Evolutionary conservation across 2,113 vertebrate species (phyloP), one percentile per base, ranked within the genome.

Genomic region (Saguinus midas): DNA sequence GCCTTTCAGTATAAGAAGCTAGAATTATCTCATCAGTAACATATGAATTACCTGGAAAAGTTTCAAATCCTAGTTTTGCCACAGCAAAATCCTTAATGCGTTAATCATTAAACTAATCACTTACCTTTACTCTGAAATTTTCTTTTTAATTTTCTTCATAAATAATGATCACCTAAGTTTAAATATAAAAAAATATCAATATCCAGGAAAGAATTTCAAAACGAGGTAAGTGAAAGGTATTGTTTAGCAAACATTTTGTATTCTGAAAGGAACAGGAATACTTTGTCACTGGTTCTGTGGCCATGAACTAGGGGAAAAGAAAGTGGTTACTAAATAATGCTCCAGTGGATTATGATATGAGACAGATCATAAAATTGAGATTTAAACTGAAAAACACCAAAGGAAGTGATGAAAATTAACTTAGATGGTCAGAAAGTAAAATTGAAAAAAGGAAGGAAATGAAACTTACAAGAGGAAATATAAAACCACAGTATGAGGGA

Each of bases 381-480:
- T 96, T 98, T 97, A 97, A 98, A 97, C 57, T 91, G n/a, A 55
- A 97, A 97, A 66, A 97, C 85, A 97, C 80, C 97, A 97, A 96
- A 91, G 95, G 81, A 97, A 98, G 89, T 85, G 97, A 97, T 64
- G 88, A 97, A 98, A 98, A 98, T 98, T 0, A 98, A 97, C 96
- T 98, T 90, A 81, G 92, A 95, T n/a, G 91, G 80, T 97, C 95
- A 96, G 43, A 96, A 97, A 97, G 78, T 82, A 96, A 96, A 98
- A 97, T 20, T 96, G 93, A 98, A 98, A 97, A 97, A 97, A 91
- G 92, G 64, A 95, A 50, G 48, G 57, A 98, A 98, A 98, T 97
- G 21, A 97, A 98, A 98, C 9, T 32, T 94, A 91, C 83, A 96
- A 64, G 94, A 96, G 85, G 91, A 98, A 98, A 98, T 92, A 96